Percentiles rank a stretch among this genome's conserved stretches.
phyloP scores from a whole-genome alignment of 2,113 vertebrate species.

The Synchiropus splendidus region DNA sequence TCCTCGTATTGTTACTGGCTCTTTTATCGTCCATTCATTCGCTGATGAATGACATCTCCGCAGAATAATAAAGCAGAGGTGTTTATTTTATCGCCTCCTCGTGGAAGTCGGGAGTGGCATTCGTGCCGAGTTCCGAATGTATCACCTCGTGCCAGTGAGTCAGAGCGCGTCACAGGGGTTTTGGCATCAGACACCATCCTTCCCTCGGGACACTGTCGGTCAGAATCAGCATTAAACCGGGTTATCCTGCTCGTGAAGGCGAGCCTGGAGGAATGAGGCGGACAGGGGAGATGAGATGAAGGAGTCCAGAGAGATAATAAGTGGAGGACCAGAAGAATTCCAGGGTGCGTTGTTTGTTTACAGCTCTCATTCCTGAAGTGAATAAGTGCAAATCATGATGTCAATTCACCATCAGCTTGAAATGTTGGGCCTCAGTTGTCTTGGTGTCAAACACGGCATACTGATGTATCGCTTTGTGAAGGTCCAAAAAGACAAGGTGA shows the following conservation, averaged over 20 bases:
- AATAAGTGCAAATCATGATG: no score
- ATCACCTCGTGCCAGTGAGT: constrained; percentile 18
- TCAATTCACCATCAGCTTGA: no score
- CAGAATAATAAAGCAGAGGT: neutral
- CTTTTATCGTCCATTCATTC: no score
- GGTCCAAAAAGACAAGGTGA: no score
- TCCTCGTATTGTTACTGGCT: no score
- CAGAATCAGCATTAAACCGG: constrained; percentile 33
- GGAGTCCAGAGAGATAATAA: constrained; percentile 9
- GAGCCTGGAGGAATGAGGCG: constrained; percentile 5
- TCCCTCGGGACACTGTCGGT: constrained; percentile 38
- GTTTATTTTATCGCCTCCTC: neutral
- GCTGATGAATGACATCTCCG: neutral
- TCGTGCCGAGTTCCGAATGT: constrained; percentile 8
- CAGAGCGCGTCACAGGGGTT: constrained; percentile 29
- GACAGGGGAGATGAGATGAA: constrained; percentile 9
- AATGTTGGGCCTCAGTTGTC: no score
- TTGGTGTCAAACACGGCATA: no score
- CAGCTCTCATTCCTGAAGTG: no score
- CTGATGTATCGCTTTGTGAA: no score
- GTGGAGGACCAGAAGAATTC: constrained; percentile 1
- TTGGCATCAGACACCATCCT: constrained; percentile 35
- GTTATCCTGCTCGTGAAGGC: constrained; percentile 17
- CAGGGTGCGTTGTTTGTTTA: no score
- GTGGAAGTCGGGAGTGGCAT: constrained; percentile 1